phyloP scores from a whole-genome alignment of 2,888 invertebrate genomes.

The Athalia rosae region DNA sequence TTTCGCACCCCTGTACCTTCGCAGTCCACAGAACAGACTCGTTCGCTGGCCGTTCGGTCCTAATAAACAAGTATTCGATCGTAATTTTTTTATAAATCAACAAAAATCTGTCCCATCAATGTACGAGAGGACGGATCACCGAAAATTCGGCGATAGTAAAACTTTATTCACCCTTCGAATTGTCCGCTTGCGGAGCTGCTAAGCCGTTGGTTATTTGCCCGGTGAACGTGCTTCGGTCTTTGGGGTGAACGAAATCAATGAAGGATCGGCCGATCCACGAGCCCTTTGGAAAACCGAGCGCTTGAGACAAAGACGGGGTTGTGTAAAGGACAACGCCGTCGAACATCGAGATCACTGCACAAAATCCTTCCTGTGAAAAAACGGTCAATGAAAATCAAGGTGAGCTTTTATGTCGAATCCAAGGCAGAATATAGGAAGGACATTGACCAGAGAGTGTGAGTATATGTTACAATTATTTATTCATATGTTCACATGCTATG shows the following conservation, averaged over 20 bases:
- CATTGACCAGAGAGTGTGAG: too few species aligned
- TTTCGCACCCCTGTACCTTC: constrained; percentile 78
- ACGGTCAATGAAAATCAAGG: background rate
- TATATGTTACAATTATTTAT: too few species aligned
- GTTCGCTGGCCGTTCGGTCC: constrained; percentile 56
- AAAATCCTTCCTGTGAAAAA: constrained; percentile 81
- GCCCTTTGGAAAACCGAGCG: constrained; percentile 86
- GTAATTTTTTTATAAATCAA: background rate
- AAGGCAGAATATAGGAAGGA: background rate
- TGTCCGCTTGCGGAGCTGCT: constrained; percentile 77
- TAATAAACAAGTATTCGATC: constrained; percentile 42
- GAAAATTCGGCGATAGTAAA: background rate
- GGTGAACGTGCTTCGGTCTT: constrained; percentile 83
- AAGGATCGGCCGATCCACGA: constrained; percentile 92
- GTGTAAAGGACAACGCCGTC: constrained; percentile 88
- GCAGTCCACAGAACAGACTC: constrained; percentile 79
- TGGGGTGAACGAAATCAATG: constrained; percentile 90
- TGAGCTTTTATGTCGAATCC: background rate
- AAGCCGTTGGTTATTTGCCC: constrained; percentile 84
- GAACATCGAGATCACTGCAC: constrained; percentile 87
- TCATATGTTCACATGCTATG: too few species aligned
- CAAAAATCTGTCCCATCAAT: background rate
- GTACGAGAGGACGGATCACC: background rate
- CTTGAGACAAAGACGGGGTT: constrained; percentile 80
- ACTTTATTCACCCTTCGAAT: constrained; percentile 57